Evolutionary conservation across 2,888 invertebrate species (phyloP), one percentile per base, ranked within the genome.

Genomic region (Hoplodrina ambigua): DNA sequence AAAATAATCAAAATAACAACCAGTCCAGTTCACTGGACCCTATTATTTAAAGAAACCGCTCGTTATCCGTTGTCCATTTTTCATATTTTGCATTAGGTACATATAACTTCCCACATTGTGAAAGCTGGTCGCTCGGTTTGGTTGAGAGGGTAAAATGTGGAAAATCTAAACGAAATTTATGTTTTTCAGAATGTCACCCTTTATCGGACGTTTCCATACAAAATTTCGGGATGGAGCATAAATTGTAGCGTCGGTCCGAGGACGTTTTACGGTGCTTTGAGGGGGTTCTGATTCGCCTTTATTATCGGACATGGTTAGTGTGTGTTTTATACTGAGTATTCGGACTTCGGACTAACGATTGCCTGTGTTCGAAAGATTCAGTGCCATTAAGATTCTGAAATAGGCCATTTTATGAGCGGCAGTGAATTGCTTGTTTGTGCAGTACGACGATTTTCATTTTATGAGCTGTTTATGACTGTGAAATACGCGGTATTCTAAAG

Each of bases 201-300:
- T 85, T 89, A 89, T 88, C 89, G 85, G 85, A 82, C 85, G 83
- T 80, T 83, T 78, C 83, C 86, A 88, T 88, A 83, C 87, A 84
- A 88, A 87, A 85, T 90, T 88, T 86, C 72, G 88, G 88, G 87
- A 85, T 78, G 72, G 79, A 75, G 78, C 87, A 90, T 91, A 91
- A 91, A 90, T 91, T 87, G 83, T 88, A 83, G 88, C 86, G 86
- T 77, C 78, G 82, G 86, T 82, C 84, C 66, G 77, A 83, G 85
- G 85, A 87, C 86, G 82, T 84, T 90, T 90, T 88, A 90, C 86
- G 89, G 82, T 85, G 76, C 82, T 88, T 86, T 83, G 85, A 87
- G 82, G 82, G 85, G 86, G 86, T 85, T 85, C 85, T 72, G 66
- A 78, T 83, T 79, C 81, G 78, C 72, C 75, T 84, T 82, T 78